Conservation (phyloP, 2,113 vertebrate species). For the Entosphenus tridentatus region DNA sequence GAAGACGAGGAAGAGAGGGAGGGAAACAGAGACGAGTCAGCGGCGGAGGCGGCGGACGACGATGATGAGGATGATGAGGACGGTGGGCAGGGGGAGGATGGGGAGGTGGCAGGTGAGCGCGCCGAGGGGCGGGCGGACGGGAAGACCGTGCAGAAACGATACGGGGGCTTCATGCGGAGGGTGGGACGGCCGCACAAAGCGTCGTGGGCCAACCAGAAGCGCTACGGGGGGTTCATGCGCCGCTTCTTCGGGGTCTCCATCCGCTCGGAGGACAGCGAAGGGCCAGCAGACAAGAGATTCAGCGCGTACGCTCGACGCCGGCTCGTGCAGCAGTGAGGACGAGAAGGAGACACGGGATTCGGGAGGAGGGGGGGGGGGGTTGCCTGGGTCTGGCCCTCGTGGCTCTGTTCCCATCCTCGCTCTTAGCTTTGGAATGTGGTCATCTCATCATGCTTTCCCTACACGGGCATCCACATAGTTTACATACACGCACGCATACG, state of each 20-base stretch:
- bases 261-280: constrained; percentile 30
- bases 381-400: no score
- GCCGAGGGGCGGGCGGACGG: constrained; percentile 21
- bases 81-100: constrained; percentile 11
- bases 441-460: no score
- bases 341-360: no score
- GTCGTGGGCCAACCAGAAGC: constrained; percentile 79
- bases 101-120: constrained; percentile 2
- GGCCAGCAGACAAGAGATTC: not conserved
- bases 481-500: no score
- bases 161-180: constrained; percentile 76
- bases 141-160: constrained; percentile 52
- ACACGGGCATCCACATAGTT: no score
- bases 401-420: no score
- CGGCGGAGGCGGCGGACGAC: not conserved
- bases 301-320: no score
- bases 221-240: constrained; percentile 70
- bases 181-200: constrained; percentile 54
- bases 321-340: no score
- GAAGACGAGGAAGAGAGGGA: no score
- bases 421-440: no score
- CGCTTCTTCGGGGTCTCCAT: constrained; percentile 70
- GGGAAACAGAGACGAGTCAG: no score
- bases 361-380: no score
- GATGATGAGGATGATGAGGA: not conserved